phyloP scores from a whole-genome alignment of 2,797 vertebrate species.

The Microctenopoma lineatum region DNA sequence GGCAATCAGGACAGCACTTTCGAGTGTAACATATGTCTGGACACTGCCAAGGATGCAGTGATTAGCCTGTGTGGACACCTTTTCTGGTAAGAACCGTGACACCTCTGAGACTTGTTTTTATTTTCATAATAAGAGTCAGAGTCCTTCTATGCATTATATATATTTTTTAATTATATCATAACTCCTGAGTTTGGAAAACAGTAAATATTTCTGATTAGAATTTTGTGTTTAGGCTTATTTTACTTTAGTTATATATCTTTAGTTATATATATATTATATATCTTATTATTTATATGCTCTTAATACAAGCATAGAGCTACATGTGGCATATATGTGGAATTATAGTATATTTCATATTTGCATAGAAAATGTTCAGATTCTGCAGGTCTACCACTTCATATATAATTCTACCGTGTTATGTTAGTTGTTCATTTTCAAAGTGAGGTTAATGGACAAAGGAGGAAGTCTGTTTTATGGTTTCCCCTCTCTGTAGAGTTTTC shows the following conservation, averaged over 20 bases:
- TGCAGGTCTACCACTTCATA: background rate
- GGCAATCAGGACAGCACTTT: constrained; percentile 95
- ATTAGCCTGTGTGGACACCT: constrained; percentile 98
- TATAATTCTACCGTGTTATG: too few relatives aligned
- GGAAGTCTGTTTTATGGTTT: background rate
- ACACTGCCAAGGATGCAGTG: constrained; percentile 98
- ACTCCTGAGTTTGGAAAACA: too few relatives aligned
- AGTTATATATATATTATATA: too few relatives aligned
- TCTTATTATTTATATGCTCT: too few relatives aligned
- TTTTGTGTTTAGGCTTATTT: too few relatives aligned
- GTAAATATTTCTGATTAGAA: too few relatives aligned
- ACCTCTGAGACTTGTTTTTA: background rate
- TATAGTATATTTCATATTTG: too few relatives aligned
- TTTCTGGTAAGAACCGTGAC: constrained; percentile 87
- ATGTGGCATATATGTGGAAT: too few relatives aligned
- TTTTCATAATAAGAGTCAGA: too few relatives aligned
- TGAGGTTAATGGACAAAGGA: background rate
- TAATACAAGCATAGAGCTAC: background rate
- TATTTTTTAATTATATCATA: too few relatives aligned
- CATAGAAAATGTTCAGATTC: background rate
- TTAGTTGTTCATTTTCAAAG: background rate
- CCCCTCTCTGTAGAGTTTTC: background rate
- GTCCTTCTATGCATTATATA: too few relatives aligned
- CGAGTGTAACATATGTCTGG: constrained; percentile 98
- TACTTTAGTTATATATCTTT: background rate